Evolutionary conservation across 2,797 vertebrate genomes (phyloP), one percentile per base, ranked within the genome.

Genomic region (Eulemur mongoz): DNA sequence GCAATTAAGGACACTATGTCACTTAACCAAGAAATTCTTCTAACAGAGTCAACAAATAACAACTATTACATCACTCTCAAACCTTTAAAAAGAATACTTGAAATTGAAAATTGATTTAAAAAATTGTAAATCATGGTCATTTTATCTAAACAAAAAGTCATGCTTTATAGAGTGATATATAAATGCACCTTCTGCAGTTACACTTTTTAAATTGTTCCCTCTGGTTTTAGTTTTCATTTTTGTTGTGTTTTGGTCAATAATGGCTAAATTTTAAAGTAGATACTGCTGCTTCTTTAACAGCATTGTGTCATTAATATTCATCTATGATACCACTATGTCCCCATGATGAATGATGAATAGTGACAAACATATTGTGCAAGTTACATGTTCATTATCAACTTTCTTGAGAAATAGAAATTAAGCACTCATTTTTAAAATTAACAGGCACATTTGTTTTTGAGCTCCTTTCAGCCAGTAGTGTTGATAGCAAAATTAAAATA

Each of bases 31-130:
- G 40, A 87, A 27, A 78, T 88, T 87, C 54, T 73, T 80, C 48
- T 84, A 43, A 14, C 20, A 17, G 35, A 30, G 8, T 79, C 40
- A 88, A 84, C 14, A 88, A 85, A 61, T 70, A 78, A 23, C 15
- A 75, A 43, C 3, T 76, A 52, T 40, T 63, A 30, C 5, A 13
- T 93, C 63, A 83, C n/a, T 73, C 30, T 59, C 48, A 13, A 88
- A 13, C 17, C 4, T 43, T 80, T 59, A 27, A 88, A 78, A 54
- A 38, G 2, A 40, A 48, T 10, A 78, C 12, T 43, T 73, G 40
- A 80, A 92, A 80, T 23, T 84, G n/a, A 89, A 94, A 73, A 45
- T 48, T 84, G n/a, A 73, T 80, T 83, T 23, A 30, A 57, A 80
- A 91, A 43, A 48, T 13, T 23, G 73, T 80, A 50, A 93, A 57